Base-by-base conservation (phyloP, 2,113 vertebrate species). In the Hirundichthys speculiger region DNA sequence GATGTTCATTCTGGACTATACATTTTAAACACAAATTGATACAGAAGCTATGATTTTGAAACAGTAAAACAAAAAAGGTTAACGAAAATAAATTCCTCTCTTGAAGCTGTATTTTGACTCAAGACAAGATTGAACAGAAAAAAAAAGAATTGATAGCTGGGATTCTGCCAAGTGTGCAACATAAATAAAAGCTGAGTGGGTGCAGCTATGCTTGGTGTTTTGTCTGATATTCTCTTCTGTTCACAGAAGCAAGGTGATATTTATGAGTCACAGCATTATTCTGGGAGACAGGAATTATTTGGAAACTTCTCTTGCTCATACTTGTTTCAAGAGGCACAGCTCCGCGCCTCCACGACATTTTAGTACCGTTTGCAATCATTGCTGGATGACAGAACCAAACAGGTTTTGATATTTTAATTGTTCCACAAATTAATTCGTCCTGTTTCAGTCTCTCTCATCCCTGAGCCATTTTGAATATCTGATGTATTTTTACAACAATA, bases 121-220 rank as follows among this genome's bases (percentile, higher is more conserved):
- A 18, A 25, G 20, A 47, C 61, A 69, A 46, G 39, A 51, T 64
- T 43, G 67, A 21, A 50, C 14, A 54, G 55, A 45, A 18, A 19
- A 18, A 45, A 18, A 77, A 52, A 75, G 73, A 58, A 65, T 74
- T n/a, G n/a, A 52, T 50, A 12, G 43, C 69, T 88, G 80, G 73
- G 65, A 59, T 47, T 61, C 54, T 64, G 60, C 86, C 86, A 87
- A 77, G 67, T 54, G 56, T 73, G 66, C 73, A 83, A 64, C 82
- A 83, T 80, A 84, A 87, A 83, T 87, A 86, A 66, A 84, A 83
- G 65, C 15, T 86, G 86, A 88, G 86, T 89, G 86, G 86, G 86
- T 68, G 85, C 66, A 59, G 79, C 56, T 58, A 12, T 68, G 73
- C 62, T 84, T 51, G 16, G 56, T 55, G 64, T 76, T 84, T 80